A percentile compares a stretch with the other conserved stretches of the same genome.
These are phyloP conservation scores for Athene cunicularia DNA, from an alignment of 2,113 vertebrate species.

Conservation along the genomic window DNA sequence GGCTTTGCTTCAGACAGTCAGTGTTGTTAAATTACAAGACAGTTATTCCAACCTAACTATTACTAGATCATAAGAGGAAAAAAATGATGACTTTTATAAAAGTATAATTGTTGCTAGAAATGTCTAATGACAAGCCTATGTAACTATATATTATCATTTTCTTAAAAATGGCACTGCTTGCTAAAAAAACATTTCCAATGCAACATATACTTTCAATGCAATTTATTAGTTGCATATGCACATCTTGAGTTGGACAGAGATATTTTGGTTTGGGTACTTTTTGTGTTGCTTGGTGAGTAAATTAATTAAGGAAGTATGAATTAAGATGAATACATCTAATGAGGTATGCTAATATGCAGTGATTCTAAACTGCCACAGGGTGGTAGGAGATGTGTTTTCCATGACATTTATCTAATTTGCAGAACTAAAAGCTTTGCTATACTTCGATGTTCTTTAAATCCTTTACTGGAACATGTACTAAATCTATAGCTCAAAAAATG, in stretches of 20 bases:
- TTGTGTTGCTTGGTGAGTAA: background rate
- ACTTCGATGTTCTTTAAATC: conserved; percentile 37
- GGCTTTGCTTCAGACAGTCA: background rate
- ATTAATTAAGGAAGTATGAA: conserved; percentile 40
- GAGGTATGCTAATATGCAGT: conserved; percentile 74
- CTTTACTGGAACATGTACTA: background rate
- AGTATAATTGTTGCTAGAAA: background rate
- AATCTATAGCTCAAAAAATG: background rate
- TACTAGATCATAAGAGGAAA: background rate
- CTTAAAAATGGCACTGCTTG: background rate
- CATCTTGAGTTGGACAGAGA: background rate
- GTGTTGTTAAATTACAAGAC: background rate
- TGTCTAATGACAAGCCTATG: background rate
- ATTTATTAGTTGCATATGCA: background rate
- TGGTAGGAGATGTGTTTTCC: conserved; percentile 79
- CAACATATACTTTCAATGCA: background rate
- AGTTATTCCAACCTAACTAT: background rate
- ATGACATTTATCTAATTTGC: conserved; percentile 69
- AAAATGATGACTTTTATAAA: background rate
- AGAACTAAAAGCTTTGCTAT: conserved; percentile 67
- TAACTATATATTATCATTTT: background rate
- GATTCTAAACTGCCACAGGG: conserved; percentile 78
- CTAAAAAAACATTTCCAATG: background rate
- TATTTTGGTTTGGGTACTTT: background rate
- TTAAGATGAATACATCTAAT: conserved; percentile 64